Base-by-base conservation (phyloP, 2,797 vertebrate genomes). In the Lagodon rhomboides region DNA sequence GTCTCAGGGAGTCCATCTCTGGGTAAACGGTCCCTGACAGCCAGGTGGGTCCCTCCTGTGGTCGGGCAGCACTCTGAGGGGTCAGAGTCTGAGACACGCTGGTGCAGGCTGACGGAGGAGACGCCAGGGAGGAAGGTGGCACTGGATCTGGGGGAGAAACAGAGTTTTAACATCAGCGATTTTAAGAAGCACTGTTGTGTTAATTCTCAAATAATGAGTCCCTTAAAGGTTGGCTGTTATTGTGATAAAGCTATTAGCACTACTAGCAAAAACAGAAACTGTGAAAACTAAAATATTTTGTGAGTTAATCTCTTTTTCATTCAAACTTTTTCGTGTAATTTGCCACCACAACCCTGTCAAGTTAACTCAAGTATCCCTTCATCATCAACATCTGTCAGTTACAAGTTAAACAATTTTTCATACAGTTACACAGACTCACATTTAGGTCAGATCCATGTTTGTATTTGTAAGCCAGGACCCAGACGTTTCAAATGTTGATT, bases 1-100 rank as follows among this genome's bases (percentile, higher is more conserved):
- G 97, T 82, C 96, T 93, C 77, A 99, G 94, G 81, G 96, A 91
- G 91, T 99, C 98, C 92, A 99, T 94, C 91, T 99, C 98, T 0
- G 96, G 96, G 89, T 73, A 94, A 47, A 0, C 67, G 25, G 2
- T 65, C 20, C 84, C 87, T 25, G 74, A 94, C 92, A 91, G 92
- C 92, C 70, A 96, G 46, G 71, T 23, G 3, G 89, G 53, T 46
- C 80, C 85, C 30, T 93, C 92, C 59, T 84, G 90, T 55, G 86
- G 63, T 54, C 46, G 81, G 62, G 59, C 27, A 5, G 87, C 0
- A 91, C 69, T 77, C 74, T 90, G 96, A 17, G 96, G 96, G 83
- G 96, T 96, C 93, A 96, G 94, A 84, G 96, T 96, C 93, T 97
- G 97, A 43, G 96, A 95, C 0, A 94, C 94, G 73, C 95, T 95